Base-by-base conservation (phyloP, 2,888 invertebrate genomes). In the Cryptus viduatorius region DNA sequence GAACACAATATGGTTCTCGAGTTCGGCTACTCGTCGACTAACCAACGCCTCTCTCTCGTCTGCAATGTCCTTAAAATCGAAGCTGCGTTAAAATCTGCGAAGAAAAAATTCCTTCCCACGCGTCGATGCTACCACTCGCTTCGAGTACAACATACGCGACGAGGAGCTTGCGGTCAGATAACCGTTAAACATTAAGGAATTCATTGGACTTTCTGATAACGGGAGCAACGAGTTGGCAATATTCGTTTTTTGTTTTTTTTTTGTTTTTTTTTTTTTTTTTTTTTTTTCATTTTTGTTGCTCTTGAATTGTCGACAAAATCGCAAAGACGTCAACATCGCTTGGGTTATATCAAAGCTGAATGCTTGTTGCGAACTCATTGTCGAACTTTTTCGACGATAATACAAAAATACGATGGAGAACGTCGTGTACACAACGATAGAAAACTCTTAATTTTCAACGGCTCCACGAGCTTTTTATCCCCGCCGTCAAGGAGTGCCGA, bases 1-100 rank as follows among this genome's bases (percentile, higher is more conserved):
- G 75, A 82, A 78, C 82, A 82, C 84, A 84, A 84, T 84, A 75
- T 72, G 79, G 71, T 79, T 71, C 82, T 71, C 71, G 56, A 81
- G 59, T 73, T 48, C 53, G 77, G 64, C 59, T 64, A 73, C 78
- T 69, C 14, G 64, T 71, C 75, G 44, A 19, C 53, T 24, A 14
- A 61, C 67, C 67, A 59, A 69, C 69, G 61, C 46, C 42, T 68
- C 53, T 68, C 53, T 50, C 56, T 48, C 77, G 61, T 42, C 44
- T 46, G 61, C 67, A 42, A 77, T 73, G 77, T 78, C 68, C 78
- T 78, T 78, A 69, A 78, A 61, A 69, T 69, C 59, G 68, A 59
- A 68, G 46, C 68, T 16, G 31, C 19, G 65, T 44, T 31, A 46
- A n/a, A 12, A 50, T 53, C 37, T 7, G 14, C 61, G 3, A 42